Evolutionary conservation across 2,797 vertebrate species (phyloP), one percentile per base, ranked within the genome.

Genomic region (Intellagama lesueurii): DNA sequence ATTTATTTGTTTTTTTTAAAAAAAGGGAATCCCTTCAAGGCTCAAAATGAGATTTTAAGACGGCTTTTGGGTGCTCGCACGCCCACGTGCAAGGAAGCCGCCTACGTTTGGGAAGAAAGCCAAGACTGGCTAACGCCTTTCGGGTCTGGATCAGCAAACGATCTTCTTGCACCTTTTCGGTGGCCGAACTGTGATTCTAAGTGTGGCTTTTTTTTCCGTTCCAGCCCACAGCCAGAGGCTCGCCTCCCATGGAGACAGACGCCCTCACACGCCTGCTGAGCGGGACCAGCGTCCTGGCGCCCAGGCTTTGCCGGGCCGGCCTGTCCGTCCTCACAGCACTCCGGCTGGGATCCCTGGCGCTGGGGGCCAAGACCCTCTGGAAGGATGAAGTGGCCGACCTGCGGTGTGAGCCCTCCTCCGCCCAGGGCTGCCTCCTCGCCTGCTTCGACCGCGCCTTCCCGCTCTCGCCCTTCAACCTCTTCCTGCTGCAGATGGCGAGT

Each of bases 401-500:
- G 17, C 1, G 1, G 7, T 94, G 93, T 40, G 89, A 94, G 11
- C 2, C 12, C n/a, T 80, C 92, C 17, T 73, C 88, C 1, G 0
- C 8, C 22, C 5, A 8, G 24, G 72, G 87, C n/a, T 95, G 94
- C 60, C 32, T 8, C 16, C 32, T 47, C 4, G 44, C 90, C 17
- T 93, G 93, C 22, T 94, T 92, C 6, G 91, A 90, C 7, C 22
- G 52, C 1, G 76, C 87, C 6, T 85, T 88, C 2, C 85, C 90
- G 3, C 14, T 93, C 60, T 91, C 92, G 5, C 92, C 92, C 52
- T 92, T 90, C 32, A 91, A 44, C 66, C 75, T 95, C 47, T 93
- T 92, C n/a, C 16, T 85, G 7, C 75, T 95, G n/a, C 94, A 93
- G 47, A 40, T 81, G 19, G 80, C 86, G 0, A 82, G 78, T 26